Base-by-base conservation (phyloP, 2,797 vertebrate species). In the Sardinella longiceps region DNA sequence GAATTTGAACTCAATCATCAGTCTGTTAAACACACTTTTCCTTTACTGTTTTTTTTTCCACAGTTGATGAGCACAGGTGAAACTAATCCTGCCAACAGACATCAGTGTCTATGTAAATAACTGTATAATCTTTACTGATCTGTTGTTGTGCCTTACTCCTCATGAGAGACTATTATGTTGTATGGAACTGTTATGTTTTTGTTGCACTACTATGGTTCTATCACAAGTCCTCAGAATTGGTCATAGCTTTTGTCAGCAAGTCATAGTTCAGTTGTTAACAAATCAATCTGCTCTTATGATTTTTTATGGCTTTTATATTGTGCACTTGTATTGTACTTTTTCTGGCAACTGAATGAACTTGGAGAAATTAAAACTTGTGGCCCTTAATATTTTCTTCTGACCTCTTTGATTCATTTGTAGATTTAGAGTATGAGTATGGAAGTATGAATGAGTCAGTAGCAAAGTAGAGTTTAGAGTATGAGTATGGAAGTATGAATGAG, bases 21-120 rank as follows among this genome's bases (percentile, higher is more conserved):
- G n/a, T n/a, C n/a, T n/a, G n/a, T n/a, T n/a, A n/a, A 33, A 28
- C 30, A 3, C 25, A 23, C 43, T 46, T 51, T 74, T 45, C 53
- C 50, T 70, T 81, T 37, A 70, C 48, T 83, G 53, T 77, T 88
- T 28, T 18, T 46, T 83, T 63, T 87, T 85, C 63, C 43, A 85
- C 92, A 93, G 90, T 83, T 81, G 18, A 82, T 25, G 80, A 87
- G 50, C 83, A 82, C 60, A 88, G 86, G 86, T 90, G 87, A 53
- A 83, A 84, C 10, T 83, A 77, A 77, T 77, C 37, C 33, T 20
- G 15, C 70, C 15, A 43, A 23, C 33, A 77, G 18, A 77, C 37
- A 23, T 23, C 70, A 43, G 5, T 23, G 37, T 43, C 70, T 43
- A 39, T 77, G 70, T 77, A 77, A 77, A 77, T 77, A 77, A 39